Percentiles rank a stretch among this genome's conserved stretches.
Conservation (phyloP, 1,140 invertebrate genomes). For the Drosophila ficusphila region DNA sequence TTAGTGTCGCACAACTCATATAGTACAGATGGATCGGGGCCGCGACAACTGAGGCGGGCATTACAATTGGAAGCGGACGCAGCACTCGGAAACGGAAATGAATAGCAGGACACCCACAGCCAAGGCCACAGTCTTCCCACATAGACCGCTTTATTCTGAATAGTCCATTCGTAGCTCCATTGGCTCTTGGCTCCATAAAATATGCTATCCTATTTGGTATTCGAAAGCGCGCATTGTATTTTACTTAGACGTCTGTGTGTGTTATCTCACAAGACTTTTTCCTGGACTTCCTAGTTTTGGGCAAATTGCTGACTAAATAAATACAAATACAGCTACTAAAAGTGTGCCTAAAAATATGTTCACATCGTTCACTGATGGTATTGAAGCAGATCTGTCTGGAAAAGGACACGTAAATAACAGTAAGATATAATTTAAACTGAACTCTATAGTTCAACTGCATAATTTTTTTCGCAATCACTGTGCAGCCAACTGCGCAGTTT, state of each 20-base stretch:
- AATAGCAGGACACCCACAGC: slow-evolving; percentile 66
- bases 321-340: not conserved
- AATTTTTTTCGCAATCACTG: slow-evolving; percentile 8
- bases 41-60: slow-evolving; percentile 34
- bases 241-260: slow-evolving; percentile 2
- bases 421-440: too few relatives aligned
- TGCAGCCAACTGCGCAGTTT: not conserved
- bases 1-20: not conserved
- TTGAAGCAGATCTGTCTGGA: too few relatives aligned
- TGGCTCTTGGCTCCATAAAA: slow-evolving; percentile 22
- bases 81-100: slow-evolving; percentile 73
- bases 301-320: slow-evolving; percentile 5
- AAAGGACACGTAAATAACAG: too few relatives aligned
- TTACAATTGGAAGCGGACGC: slow-evolving; percentile 67
- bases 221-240: slow-evolving; percentile 31
- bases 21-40: slow-evolving; percentile 60
- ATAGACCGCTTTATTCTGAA: not conserved
- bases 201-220: slow-evolving; percentile 21
- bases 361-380: too few relatives aligned
- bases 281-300: too few relatives aligned
- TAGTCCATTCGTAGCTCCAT: slow-evolving; percentile 1
- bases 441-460: too few relatives aligned
- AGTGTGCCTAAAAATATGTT: too few relatives aligned
- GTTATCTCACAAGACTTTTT: too few relatives aligned
- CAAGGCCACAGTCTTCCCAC: slow-evolving; percentile 20